Evolutionary conservation across 37 sponge, comb jelly and placozoan species (phyloP).

Genomic region (Cliona cf. orientalis): DNA sequence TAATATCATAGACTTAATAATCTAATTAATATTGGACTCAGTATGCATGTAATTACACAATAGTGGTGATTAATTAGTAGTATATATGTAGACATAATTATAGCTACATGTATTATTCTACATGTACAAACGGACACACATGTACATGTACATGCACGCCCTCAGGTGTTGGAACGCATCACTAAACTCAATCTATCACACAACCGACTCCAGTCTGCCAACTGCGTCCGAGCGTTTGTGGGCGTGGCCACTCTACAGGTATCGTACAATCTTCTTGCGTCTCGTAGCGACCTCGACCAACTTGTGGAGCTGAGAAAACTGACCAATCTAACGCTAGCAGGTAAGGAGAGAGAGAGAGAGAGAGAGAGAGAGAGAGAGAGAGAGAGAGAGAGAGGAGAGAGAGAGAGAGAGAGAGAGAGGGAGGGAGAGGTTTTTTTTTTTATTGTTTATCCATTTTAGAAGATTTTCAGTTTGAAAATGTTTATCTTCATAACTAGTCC

Average conservation of each 20-base stretch:
- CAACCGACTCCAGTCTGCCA: slow-evolving; percentile 45
- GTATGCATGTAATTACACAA: background rate
- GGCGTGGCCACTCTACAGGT: slow-evolving; percentile 48
- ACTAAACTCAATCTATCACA: slow-evolving; percentile 51
- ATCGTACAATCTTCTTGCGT: slow-evolving; percentile 39
- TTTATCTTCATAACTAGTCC: no score
- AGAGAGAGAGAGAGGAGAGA: slow-evolving; percentile 27
- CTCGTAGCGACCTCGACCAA: slow-evolving; percentile 18
- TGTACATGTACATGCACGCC: no score
- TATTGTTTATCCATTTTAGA: no score
- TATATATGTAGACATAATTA: background rate
- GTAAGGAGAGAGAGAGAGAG: slow-evolving; percentile 44
- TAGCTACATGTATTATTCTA: background rate
- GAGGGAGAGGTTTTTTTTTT: background rate
- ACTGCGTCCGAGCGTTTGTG: slow-evolving; percentile 51
- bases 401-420: background rate
- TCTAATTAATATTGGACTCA: no score
- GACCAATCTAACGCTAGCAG: slow-evolving; percentile 28
- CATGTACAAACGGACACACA: no score
- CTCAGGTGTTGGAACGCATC: slow-evolving; percentile 65
- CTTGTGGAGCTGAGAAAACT: slow-evolving; percentile 36
- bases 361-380: slow-evolving; percentile 36
- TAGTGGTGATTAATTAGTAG: background rate
- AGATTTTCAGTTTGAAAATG: no score
- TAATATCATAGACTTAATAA: no score